phyloP scores from a whole-genome alignment of 2,888 invertebrate species.

The Diachrysia chrysitis region DNA sequence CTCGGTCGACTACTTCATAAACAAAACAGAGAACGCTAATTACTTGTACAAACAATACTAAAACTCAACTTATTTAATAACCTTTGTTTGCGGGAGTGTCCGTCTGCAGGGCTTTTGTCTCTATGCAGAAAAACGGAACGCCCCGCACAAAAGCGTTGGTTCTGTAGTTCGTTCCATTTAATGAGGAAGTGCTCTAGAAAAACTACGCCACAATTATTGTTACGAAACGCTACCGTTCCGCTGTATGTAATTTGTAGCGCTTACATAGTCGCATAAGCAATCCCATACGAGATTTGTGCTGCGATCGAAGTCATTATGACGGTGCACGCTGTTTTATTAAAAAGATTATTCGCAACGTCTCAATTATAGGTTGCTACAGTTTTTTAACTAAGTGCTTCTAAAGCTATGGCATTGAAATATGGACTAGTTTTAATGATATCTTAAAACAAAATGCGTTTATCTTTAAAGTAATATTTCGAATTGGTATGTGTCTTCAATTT shows the following conservation, averaged over 20 bases:
- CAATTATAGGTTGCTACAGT: slow-evolving; percentile 7
- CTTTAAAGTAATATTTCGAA: neutral
- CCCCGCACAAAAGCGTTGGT: slow-evolving; percentile 66
- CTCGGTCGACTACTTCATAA: neutral
- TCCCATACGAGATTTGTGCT: slow-evolving; percentile 51
- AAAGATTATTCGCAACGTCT: slow-evolving; percentile 7
- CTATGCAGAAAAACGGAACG: slow-evolving; percentile 62
- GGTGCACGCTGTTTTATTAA: slow-evolving; percentile 10
- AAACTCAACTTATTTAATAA: slow-evolving; percentile 54
- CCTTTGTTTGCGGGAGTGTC: slow-evolving; percentile 40
- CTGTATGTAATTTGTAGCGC: slow-evolving; percentile 68
- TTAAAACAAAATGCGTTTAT: neutral
- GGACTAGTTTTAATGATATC: neutral
- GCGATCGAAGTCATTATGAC: slow-evolving; percentile 48
- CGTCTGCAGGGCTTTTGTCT: slow-evolving; percentile 66
- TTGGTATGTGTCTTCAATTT: too few relatives aligned
- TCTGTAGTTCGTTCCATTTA: slow-evolving; percentile 73
- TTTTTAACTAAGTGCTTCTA: slow-evolving; percentile 10
- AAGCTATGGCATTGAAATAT: slow-evolving; percentile 1
- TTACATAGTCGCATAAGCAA: slow-evolving; percentile 62
- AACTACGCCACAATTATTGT: slow-evolving; percentile 79
- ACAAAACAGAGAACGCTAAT: slow-evolving; percentile 7
- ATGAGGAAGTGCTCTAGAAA: slow-evolving; percentile 88
- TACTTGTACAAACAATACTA: slow-evolving; percentile 39
- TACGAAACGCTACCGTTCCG: slow-evolving; percentile 73